Conservation (phyloP, 2,113 vertebrate species). For the Dunckerocampus dactyliophorus region DNA sequence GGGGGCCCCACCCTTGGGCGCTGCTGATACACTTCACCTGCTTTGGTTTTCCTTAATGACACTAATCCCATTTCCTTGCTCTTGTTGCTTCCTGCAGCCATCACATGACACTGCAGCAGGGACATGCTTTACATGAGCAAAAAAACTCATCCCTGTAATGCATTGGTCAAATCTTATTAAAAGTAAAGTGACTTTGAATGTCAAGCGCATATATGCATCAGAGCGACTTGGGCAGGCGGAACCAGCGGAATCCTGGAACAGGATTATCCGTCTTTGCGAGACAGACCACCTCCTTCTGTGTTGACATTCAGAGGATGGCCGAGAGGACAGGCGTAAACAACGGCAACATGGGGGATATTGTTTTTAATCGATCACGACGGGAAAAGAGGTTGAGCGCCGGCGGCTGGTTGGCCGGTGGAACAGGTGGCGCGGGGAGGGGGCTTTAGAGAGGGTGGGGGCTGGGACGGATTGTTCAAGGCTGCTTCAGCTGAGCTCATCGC, state of each 20-base stretch:
- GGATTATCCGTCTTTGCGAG: slow-evolving; percentile 54
- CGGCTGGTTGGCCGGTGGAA: slow-evolving; percentile 47
- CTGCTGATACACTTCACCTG: slow-evolving; percentile 30
- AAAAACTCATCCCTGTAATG: slow-evolving; percentile 72
- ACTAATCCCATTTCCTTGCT: slow-evolving; percentile 54
- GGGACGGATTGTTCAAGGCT: slow-evolving; percentile 2
- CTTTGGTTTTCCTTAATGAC: slow-evolving; percentile 44
- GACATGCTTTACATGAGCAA: slow-evolving; percentile 43
- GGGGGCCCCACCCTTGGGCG: slow-evolving; percentile 23
- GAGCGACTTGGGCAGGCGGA: slow-evolving; percentile 61
- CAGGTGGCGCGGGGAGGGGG: slow-evolving; percentile 51
- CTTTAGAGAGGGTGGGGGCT: no score
- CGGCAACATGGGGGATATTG: slow-evolving; percentile 57
- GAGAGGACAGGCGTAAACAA: slow-evolving; percentile 68
- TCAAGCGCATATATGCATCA: slow-evolving; percentile 53
- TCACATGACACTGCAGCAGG: slow-evolving; percentile 17
- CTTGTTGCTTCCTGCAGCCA: slow-evolving; percentile 17
- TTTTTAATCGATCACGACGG: slow-evolving; percentile 65
- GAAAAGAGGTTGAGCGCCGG: slow-evolving; percentile 28
- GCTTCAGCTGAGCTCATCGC: slow-evolving; percentile 7
- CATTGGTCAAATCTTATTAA: slow-evolving; percentile 68
- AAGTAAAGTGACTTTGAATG: slow-evolving; percentile 72
- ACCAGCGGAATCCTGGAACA: slow-evolving; percentile 50
- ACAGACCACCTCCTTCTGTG: slow-evolving; percentile 52
- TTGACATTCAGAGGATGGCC: slow-evolving; percentile 64